Base-by-base conservation (phyloP, 2,888 invertebrate species). In the Euclidia mi region DNA sequence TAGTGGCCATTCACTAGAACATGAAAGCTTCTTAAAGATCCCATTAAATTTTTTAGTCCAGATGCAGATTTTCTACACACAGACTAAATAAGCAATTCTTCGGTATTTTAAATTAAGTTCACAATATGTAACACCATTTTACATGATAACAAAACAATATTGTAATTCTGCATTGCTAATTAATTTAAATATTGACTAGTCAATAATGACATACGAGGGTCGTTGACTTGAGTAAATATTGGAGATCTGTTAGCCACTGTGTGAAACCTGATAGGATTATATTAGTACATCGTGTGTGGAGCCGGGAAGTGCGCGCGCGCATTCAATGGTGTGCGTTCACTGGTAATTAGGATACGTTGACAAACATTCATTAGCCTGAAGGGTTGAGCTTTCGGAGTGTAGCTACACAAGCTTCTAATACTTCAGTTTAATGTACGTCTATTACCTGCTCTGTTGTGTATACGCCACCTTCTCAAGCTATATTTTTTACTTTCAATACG, bases 221-320 rank as follows among this genome's bases (percentile, higher is more conserved):
- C 71, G 40, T 60, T 63, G 65, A 65, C 71, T 46, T 47, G 35
- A 32, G 68, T 72, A 58, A 71, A 73, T 68, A 68, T 68, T 75
- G 58, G 55, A 60, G 65, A 68, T 62, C 62, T 63, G 68, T 65
- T 71, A 55, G 40, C 57, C 46, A 59, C 65, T 59, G 71, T 61
- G 71, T 62, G 71, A 62, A 75, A 72, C 68, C 62, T 65, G 68
- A 72, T 75, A 75, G 61, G 55, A 58, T 63, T 67, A 61, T 56
- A 56, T 43, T 50, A 61, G 52, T 49, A 56, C 58, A 57, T 47
- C 52, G 58, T 74, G 58, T 56, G 56, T 57, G 15, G 43, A 49
- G 44, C 62, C 55, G 52, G 51, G 38, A 49, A 29, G 46, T 60
- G 64, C 66, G 56, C 52, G 31, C 34, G 48, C 49, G 58, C 60